Conservation (phyloP, 53 echinoderm and acorn worm species). For the Echinometra lucunter region DNA sequence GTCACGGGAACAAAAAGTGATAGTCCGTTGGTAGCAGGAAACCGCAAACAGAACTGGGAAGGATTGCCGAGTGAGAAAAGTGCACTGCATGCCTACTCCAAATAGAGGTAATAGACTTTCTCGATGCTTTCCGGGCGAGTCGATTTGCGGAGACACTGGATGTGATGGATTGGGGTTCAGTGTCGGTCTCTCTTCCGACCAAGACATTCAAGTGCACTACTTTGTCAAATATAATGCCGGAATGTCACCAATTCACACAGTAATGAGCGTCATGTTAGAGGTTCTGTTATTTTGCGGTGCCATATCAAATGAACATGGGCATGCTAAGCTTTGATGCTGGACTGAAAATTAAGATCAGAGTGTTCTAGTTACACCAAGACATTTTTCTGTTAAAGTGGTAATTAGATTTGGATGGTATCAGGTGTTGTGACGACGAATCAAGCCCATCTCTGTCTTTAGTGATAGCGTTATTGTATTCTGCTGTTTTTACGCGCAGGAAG, state of each 20-base stretch:
- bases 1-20: neutral
- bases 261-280: conserved; percentile 34
- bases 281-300: neutral
- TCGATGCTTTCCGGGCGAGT: neutral
- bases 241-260: neutral
- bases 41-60: neutral
- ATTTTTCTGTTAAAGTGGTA: neutral
- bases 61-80: conserved; percentile 17
- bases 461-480: neutral
- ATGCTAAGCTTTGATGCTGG: neutral
- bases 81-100: neutral
- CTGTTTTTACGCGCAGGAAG: neutral
- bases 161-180: conserved; percentile 20
- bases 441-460: neutral
- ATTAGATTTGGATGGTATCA: neutral
- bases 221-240: conserved; percentile 54
- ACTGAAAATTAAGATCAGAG: neutral
- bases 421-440: neutral
- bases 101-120: conserved; percentile 42
- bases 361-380: neutral
- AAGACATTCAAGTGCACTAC: conserved; percentile 41
- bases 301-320: neutral
- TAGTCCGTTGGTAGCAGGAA: neutral
- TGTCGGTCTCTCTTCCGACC: conserved; percentile 11
- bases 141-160: neutral